phyloP scores from a whole-genome alignment of 2,113 vertebrate genomes.

The Porphyrio hochstetteri region DNA sequence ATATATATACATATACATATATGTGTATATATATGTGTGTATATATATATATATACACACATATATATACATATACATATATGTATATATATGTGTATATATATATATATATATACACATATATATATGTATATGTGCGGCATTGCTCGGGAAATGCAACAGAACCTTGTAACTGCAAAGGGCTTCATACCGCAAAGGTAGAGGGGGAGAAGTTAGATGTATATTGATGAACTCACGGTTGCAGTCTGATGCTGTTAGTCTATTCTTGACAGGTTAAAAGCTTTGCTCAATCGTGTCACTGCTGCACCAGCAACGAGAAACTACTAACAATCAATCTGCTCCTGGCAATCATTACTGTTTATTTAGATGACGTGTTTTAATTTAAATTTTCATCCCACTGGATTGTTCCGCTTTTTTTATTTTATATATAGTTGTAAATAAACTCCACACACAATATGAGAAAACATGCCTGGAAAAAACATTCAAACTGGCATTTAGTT shows the following conservation, averaged over 20 bases:
- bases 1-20: too few relatives aligned
- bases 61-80: too few relatives aligned
- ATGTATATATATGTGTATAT: too few relatives aligned
- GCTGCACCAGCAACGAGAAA: not conserved
- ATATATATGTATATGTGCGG: not conserved
- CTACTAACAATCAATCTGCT: not conserved
- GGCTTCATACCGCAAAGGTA: not conserved
- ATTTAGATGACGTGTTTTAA: not conserved
- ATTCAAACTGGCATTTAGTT: not conserved
- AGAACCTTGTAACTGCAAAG: not conserved
- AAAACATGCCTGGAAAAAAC: not conserved
- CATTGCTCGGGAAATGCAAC: not conserved
- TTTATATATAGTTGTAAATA: not conserved
- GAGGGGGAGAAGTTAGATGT: not conserved
- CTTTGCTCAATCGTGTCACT: not conserved
- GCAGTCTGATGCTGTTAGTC: not conserved
- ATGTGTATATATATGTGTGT: too few relatives aligned
- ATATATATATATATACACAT: not conserved
- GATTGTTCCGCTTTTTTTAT: not conserved
- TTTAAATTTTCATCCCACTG: not conserved
- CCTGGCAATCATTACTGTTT: constrained; percentile 16
- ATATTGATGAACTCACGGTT: not conserved
- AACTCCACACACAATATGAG: not conserved
- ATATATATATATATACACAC: too few relatives aligned
- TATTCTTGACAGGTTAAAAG: constrained; percentile 23